A percentile compares a stretch with the other conserved stretches of the same genome.
Conservation (phyloP, 2,113 vertebrate species). For the Euleptes europaea region DNA sequence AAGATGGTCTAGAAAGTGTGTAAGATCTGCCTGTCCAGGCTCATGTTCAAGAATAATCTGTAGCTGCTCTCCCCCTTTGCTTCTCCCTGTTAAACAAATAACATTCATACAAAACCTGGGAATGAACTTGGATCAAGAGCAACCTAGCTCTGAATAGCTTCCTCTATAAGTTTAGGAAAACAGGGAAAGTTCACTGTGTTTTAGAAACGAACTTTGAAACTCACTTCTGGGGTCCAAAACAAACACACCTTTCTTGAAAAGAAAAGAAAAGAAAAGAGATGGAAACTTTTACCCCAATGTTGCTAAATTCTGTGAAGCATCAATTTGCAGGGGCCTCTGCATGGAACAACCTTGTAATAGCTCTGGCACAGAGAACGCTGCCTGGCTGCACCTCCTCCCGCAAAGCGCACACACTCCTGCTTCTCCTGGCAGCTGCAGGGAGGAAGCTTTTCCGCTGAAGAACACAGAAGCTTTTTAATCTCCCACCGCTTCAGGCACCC, state of each 20-base stretch:
- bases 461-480: slow-evolving; percentile 20
- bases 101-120: neutral
- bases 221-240: neutral
- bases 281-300: neutral
- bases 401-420: neutral
- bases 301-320: neutral
- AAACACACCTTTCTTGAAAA: neutral
- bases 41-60: neutral
- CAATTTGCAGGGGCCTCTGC: neutral
- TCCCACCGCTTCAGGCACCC: neutral
- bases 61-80: neutral
- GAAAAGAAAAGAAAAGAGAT: neutral
- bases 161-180: neutral
- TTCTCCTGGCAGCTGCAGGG: slow-evolving; percentile 17
- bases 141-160: neutral
- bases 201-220: neutral
- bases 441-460: neutral
- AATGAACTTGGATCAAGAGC: neutral
- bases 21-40: too few species aligned
- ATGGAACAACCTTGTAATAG: neutral
- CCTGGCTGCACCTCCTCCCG: neutral
- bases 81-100: neutral
- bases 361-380: neutral
- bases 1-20: neutral
- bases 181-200: neutral